Conservation (phyloP, 2,797 vertebrate species). For the Notoglanidium macrostoma region DNA sequence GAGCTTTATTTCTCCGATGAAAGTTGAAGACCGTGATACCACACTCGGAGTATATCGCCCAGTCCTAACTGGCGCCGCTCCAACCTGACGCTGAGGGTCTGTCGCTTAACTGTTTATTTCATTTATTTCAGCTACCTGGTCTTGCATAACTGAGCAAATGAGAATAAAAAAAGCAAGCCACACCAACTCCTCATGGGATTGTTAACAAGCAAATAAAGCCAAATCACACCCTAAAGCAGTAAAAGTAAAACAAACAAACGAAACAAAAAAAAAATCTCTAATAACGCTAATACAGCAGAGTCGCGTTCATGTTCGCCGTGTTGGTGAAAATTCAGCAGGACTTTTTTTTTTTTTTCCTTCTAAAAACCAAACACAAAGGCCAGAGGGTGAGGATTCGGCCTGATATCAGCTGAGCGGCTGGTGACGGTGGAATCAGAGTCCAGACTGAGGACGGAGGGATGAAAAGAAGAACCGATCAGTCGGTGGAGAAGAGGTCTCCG, state of each 20-base stretch:
- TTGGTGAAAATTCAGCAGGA: slow-evolving; percentile 8
- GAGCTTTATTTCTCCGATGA: background rate
- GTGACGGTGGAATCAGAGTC: slow-evolving; percentile 44
- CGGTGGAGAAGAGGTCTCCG: slow-evolving; percentile 97
- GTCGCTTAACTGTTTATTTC: slow-evolving; percentile 1
- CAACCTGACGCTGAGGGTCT: background rate
- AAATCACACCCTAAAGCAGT: slow-evolving; percentile 31
- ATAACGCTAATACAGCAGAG: slow-evolving; percentile 39
- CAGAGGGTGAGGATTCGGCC: background rate
- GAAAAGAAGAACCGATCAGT: slow-evolving; percentile 72
- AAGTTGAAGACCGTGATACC: background rate
- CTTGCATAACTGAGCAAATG: background rate
- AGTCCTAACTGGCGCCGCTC: background rate
- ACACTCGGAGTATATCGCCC: background rate
- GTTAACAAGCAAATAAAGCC: slow-evolving; percentile 29
- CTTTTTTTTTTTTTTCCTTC: background rate
- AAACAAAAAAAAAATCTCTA: background rate
- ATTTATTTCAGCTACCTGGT: slow-evolving; percentile 3
- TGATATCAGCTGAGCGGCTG: slow-evolving; percentile 26
- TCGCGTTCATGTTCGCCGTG: slow-evolving; percentile 26
- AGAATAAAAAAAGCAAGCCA: background rate
- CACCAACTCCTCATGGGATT: background rate
- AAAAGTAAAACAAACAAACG: slow-evolving; percentile 27
- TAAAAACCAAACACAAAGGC: slow-evolving; percentile 31
- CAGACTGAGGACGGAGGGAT: slow-evolving; percentile 16